Evolutionary conservation across 2,113 vertebrate genomes (phyloP), one percentile per base, ranked within the genome.

Genomic region (human): DNA sequence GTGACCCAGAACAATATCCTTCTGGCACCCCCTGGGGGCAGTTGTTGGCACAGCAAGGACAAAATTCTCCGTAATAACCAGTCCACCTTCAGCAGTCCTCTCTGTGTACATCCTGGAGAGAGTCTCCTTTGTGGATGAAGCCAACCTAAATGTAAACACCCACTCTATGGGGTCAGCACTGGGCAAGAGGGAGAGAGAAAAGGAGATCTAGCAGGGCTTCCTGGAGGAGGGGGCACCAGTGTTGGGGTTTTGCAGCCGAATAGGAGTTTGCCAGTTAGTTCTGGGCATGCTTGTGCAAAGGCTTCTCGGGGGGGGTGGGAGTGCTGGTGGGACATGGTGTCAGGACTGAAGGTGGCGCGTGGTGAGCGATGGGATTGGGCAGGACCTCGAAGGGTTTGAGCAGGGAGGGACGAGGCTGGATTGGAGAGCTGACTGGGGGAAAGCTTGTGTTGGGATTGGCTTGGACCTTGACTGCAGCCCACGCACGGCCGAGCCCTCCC

Each of bases 1-100:
- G 72, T 95, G 50, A 92, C 98, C 30, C 99, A 97, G 89, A 99
- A 99, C 94, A 98, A 99, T 99, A 99, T 99, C 99, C 99, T 99
- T 98, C 95, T 32, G 10, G 27, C 0, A 2, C 30, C 48, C 57
- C 55, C 92, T 82, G 38, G 50, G 6, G 78, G 72, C 40, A 45
- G 11, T 2, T 11, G 27, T 50, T 57, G 50, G 50, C 92, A 43
- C 17, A 45, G 75, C 81, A 64, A 61, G 35, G 81, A 89, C 90
- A 76, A 90, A 82, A 89, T 70, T 8, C 43, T 93, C 40, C 17
- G 0, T 25, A 23, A 23, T 5, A 32, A 35, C 45, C 6, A 20
- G 1, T 18, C 57, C 17, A 12, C 75, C 35, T 3, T 79, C 55
- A 81, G 59, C 75, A 35, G 3, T 43, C 23, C 23, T 84, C 78